A percentile compares a stretch with the other conserved stretches of the same genome.
These are phyloP conservation scores for Trisateles emortualis DNA, from an alignment of 2,888 invertebrate species.

Conservation along the genomic window DNA sequence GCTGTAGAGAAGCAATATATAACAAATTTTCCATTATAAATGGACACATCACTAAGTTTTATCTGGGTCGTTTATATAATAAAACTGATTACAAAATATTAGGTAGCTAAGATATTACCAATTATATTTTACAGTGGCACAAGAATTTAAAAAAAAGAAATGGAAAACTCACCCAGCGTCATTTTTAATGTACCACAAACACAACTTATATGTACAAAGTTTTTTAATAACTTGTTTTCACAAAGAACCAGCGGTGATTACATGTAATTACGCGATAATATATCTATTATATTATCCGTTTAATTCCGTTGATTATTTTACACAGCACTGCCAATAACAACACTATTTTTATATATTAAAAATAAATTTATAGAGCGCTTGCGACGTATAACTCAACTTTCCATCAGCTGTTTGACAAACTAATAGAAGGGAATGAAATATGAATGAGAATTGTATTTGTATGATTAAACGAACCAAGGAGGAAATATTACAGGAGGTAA, in stretches of 20 bases:
- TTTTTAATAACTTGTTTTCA: conserved; percentile 22
- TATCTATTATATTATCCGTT: conserved; percentile 27
- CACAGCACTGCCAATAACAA: conserved; percentile 8
- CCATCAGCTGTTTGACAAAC: conserved; percentile 48
- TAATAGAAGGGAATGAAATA: conserved; percentile 8
- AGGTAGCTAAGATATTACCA: background rate
- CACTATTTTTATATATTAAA: no score
- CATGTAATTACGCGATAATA: conserved; percentile 33
- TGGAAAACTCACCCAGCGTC: conserved; percentile 49
- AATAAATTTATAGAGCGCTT: background rate
- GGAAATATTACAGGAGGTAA: no score
- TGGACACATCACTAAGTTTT: no score
- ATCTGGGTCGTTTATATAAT: background rate
- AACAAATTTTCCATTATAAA: no score
- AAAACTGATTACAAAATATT: background rate
- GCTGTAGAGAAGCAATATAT: no score
- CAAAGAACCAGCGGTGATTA: conserved; percentile 8
- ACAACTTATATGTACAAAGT: conserved; percentile 23
- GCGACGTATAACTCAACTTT: conserved; percentile 15
- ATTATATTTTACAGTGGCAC: background rate
- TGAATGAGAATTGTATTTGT: no score
- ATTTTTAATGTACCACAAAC: conserved; percentile 29
- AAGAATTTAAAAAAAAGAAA: background rate
- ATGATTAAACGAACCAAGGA: no score
- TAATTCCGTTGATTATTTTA: conserved; percentile 20